Conservation (phyloP, 2,888 invertebrate genomes). For the Lottia gigantea region DNA sequence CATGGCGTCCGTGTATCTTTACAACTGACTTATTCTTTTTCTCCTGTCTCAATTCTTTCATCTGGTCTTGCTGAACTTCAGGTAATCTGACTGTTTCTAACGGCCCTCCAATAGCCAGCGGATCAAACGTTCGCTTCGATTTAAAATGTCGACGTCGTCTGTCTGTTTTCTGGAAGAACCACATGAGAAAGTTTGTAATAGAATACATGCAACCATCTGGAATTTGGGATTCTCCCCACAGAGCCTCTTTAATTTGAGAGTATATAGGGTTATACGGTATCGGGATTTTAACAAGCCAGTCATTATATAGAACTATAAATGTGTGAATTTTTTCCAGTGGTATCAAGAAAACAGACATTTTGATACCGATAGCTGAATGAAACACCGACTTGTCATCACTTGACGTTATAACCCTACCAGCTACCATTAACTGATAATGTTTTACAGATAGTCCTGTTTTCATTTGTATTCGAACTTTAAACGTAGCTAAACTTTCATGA, state of each 20-base stretch:
- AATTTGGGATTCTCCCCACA: constrained; percentile 47
- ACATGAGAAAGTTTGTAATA: constrained; percentile 52
- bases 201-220: constrained; percentile 52
- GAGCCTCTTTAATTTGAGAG: constrained; percentile 43
- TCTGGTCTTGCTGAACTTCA: background rate
- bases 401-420: constrained; percentile 45
- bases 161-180: constrained; percentile 45
- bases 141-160: constrained; percentile 12
- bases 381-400: constrained; percentile 41
- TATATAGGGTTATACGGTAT: constrained; percentile 40
- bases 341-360: constrained; percentile 49
- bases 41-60: background rate
- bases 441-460: constrained; percentile 49
- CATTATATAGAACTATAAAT: constrained; percentile 46
- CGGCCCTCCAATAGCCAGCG: background rate
- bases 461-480: constrained; percentile 49
- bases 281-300: constrained; percentile 45
- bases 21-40: background rate
- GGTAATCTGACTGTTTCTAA: background rate
- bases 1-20: background rate
- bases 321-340: constrained; percentile 34
- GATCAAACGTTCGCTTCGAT: background rate
- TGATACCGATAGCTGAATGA: constrained; percentile 44
- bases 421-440: constrained; percentile 41
- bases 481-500: constrained; percentile 43